Percentiles rank a stretch among this genome's conserved stretches.
Evolutionary conservation across 2,113 vertebrate species (phyloP).

Genomic region (Macaca nemestrina): DNA sequence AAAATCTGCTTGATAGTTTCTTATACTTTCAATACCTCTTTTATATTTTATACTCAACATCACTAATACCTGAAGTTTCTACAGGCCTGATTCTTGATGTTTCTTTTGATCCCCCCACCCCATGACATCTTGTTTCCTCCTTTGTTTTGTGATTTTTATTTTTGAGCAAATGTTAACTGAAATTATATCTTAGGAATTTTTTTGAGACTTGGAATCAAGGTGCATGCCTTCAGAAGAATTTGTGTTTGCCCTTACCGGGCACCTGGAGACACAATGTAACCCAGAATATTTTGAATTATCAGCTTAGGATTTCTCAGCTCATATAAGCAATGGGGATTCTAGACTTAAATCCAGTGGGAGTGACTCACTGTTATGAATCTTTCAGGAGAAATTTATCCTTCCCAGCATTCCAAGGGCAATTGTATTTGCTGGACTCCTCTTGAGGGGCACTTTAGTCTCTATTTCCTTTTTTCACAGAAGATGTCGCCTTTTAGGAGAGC

Average conservation of each 20-base stretch:
- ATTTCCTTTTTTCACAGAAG: not conserved
- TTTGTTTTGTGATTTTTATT: conserved; percentile 39
- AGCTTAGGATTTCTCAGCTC: conserved; percentile 23
- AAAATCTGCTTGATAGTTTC: not conserved
- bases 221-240: not conserved
- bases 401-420: not conserved
- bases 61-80: not conserved
- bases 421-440: not conserved
- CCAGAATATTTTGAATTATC: conserved; percentile 25
- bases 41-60: not conserved
- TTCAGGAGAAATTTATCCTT: conserved; percentile 54
- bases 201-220: conserved; percentile 1
- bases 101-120: not conserved
- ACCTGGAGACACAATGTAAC: not conserved
- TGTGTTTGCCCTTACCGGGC: not conserved
- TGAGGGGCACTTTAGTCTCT: not conserved
- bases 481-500: not conserved
- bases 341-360: conserved; percentile 33
- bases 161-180: not conserved
- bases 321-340: not conserved
- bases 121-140: not conserved
- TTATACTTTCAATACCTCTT: not conserved
- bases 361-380: not conserved
- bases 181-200: not conserved
- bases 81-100: not conserved